Base-by-base conservation (phyloP, 2,797 vertebrate species). In the Arrhamphus sclerolepis region DNA sequence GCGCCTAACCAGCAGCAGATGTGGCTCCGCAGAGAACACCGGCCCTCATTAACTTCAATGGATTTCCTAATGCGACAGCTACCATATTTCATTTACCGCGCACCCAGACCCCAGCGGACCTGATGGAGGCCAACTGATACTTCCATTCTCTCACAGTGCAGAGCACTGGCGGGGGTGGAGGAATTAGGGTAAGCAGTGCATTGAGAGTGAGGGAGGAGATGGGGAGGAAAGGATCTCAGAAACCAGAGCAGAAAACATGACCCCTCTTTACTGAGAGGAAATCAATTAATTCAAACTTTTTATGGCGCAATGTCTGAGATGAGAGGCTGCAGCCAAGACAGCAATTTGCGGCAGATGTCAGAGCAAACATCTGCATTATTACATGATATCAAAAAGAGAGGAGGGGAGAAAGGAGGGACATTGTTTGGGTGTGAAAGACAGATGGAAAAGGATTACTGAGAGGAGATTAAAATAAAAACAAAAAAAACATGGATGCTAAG, bases 1-100 rank as follows among this genome's bases (percentile, higher is more conserved):
- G 87, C 89, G 83, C 83, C 87, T 94, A 94, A 95, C 83, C 87
- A 85, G 89, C 88, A 92, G 88, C 94, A 95, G 93, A 94, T 95
- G 92, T 93, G 86, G 83, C 84, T 89, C 87, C 80, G 61, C 84
- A 82, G 84, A 92, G 87, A 89, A 86, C 82, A 87, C 73, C 63
- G 84, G 90, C 77, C 78, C 64, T 65, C 78, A 91, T 89, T 92
- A 89, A 93, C 93, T 92, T 94, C 92, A 93, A 88, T 92, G 84
- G 84, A 83, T 80, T 93, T 92, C 91, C 77, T 68, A 90, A 89
- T 91, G 86, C 84, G 90, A 82, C 81, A 85, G 84, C 86, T 89
- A 81, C 87, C 77, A 90, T 93, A 93, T 92, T 92, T 95, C 90
- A 91, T 91, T 88, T 92, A 88, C 89, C 82, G 76, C 82, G 88